These are phyloP conservation scores for Ephydatia muelleri DNA, from an alignment of 37 sponge, comb jelly and placozoan genomes.

Conservation along the genomic window DNA sequence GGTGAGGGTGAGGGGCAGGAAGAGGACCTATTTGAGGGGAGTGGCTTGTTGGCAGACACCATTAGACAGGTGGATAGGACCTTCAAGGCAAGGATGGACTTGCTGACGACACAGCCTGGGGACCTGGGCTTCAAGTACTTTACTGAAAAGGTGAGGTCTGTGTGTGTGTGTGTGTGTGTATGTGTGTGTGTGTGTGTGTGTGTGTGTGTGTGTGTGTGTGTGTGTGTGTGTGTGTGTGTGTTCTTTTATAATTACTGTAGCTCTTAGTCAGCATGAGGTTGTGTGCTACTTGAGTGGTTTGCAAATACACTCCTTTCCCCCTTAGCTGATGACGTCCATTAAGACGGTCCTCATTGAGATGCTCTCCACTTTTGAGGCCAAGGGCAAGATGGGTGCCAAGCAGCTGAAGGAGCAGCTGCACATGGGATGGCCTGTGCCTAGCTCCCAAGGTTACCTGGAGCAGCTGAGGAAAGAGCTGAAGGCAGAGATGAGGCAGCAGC, in stretches of 20 bases:
- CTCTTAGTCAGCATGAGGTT: too few relatives aligned
- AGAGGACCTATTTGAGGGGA: slow-evolving; percentile 15
- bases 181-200: not conserved
- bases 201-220: not conserved
- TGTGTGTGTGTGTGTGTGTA: not conserved
- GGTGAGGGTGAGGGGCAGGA: slow-evolving; percentile 8
- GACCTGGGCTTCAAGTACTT: slow-evolving; percentile 77
- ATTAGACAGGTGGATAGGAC: slow-evolving; percentile 44
- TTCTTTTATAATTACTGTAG: too few relatives aligned
- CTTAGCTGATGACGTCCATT: slow-evolving; percentile 69
- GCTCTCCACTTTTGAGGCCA: slow-evolving; percentile 69
- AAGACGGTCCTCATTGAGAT: slow-evolving; percentile 72
- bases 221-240: not conserved
- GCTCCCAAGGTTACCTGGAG: slow-evolving; percentile 43
- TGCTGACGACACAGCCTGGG: slow-evolving; percentile 33
- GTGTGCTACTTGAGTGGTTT: too few relatives aligned
- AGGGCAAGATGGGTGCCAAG: slow-evolving; percentile 68
- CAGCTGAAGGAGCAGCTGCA: slow-evolving; percentile 70
- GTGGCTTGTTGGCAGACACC: slow-evolving; percentile 62
- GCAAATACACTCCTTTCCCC: not conserved
- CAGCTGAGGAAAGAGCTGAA: slow-evolving; percentile 53
- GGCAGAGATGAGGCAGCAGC: slow-evolving; percentile 57
- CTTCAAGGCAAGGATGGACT: slow-evolving; percentile 24
- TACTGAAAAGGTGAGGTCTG: slow-evolving; percentile 54
- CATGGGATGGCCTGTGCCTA: slow-evolving; percentile 66